Base-by-base conservation (phyloP, 1,140 invertebrate genomes). In the Scaptomyza montana region DNA sequence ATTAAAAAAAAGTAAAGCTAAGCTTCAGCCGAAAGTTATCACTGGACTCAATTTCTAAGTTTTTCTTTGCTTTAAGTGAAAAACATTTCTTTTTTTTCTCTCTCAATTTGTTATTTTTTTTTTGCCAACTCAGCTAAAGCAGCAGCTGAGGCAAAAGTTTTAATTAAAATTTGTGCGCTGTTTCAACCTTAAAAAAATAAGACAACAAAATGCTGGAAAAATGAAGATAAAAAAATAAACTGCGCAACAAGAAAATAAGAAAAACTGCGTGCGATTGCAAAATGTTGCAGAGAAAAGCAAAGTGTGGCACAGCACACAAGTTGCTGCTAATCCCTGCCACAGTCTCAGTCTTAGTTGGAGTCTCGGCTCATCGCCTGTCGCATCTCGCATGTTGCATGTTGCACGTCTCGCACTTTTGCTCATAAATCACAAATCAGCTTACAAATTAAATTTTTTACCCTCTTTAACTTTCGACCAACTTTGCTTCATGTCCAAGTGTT, bases 371-470 rank as follows among this genome's bases (percentile, higher is more conserved):
- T 70, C 77, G 60, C 39, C 28, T 12, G 51, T 60, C 49, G 8
- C 12, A 43, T 12, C 65, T 65, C 72, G 60, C 39, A 30, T 28
- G 61, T 61, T 50, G 8, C 51, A 36, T 46, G 56, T 59, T 28
- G 55, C 53, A 55, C 51, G 50, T 64, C 30, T n/a, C 13, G 33
- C 28, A 3, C 28, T 19, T 5, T 49, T 36, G 33, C 62, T 67
- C 65, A 64, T 65, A 72, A 76, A 76, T 87, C 81, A 61, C n/a
- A 78, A 78, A 87, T 87, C 78, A 82, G 78, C 78, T 81, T 86
- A 43, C 33, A 70, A 87, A 81, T 82, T 87, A 78, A 78, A 81
- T 85, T 86, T 16, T 81, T 63, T 81, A 63, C 60, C 63, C 78
- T 54, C 50, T 74, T 71, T 46, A 36, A 9, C 3, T 25, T 46